A percentile compares a stretch with the other conserved stretches of the same genome.
These are phyloP conservation scores for Mythimna albipuncta DNA, from an alignment of 2,888 invertebrate species.

Conservation along the genomic window DNA sequence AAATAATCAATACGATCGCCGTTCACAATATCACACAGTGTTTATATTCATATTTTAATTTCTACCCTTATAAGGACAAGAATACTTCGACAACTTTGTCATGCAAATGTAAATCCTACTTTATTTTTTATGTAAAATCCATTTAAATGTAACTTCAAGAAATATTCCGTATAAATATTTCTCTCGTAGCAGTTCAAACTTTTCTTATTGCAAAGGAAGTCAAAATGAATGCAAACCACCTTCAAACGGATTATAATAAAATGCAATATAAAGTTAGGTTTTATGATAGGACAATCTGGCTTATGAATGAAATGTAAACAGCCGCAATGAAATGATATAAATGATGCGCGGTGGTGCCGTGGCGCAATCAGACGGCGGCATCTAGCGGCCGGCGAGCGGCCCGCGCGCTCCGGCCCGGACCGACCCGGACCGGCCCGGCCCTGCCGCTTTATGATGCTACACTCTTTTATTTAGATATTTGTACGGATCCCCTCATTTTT, in stretches of 20 bases:
- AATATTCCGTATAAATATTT: conserved; percentile 20
- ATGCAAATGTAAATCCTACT: conserved; percentile 37
- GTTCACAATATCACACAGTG: conserved; percentile 81
- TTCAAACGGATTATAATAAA: conserved; percentile 67
- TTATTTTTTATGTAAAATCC: conserved; percentile 37
- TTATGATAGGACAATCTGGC: conserved; percentile 79
- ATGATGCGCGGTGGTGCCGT: conserved; percentile 79
- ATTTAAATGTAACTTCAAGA: conserved; percentile 39
- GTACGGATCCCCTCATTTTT: conserved; percentile 87
- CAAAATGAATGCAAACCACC: conserved; percentile 54
- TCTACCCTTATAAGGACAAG: conserved; percentile 50
- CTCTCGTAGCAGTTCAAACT: conserved; percentile 6
- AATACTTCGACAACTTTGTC: conserved; percentile 39
- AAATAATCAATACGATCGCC: conserved; percentile 82
- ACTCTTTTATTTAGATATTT: conserved; percentile 89
- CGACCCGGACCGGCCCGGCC: conserved; percentile 58
- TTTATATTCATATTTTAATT: conserved; percentile 85
- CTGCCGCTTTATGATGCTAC: conserved; percentile 82
- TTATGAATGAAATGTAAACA: conserved; percentile 89
- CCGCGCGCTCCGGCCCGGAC: conserved; percentile 33
- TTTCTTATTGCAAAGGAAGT: conserved; percentile 36
- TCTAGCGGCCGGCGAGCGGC: conserved; percentile 72
- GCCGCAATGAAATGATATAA: conserved; percentile 89
- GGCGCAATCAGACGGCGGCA: conserved; percentile 85
- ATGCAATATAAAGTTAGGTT: conserved; percentile 74